These are phyloP conservation scores for Nyctalus aviator DNA, from an alignment of 2,797 vertebrate species.

Conservation along the genomic window DNA sequence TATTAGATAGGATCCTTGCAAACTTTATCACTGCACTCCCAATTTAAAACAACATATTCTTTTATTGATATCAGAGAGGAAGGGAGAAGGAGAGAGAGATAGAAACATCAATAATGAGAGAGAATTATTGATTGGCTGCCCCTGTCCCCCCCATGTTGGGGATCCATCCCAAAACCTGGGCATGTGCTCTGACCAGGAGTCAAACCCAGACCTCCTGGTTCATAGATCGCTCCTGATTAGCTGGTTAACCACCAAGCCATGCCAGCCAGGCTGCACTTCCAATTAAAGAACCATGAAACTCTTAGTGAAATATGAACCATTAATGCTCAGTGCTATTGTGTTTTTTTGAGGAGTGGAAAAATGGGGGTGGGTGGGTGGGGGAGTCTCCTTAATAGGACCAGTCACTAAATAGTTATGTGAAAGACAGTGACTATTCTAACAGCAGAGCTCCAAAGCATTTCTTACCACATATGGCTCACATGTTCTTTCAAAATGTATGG, in stretches of 20 bases:
- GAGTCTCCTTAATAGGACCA: neutral
- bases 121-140: too few species aligned
- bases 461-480: neutral
- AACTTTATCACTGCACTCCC: neutral
- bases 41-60: neutral
- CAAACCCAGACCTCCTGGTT: too few species aligned
- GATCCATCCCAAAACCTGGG: too few species aligned
- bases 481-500: constrained; percentile 25
- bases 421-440: neutral
- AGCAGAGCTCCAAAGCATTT: neutral
- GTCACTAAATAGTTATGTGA: neutral
- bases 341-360: neutral
- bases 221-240: too few species aligned
- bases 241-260: too few species aligned
- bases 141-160: too few species aligned
- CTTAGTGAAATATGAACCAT: neutral
- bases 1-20: neutral
- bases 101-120: too few species aligned
- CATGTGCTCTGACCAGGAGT: too few species aligned
- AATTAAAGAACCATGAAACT: constrained; percentile 1
- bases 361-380: neutral
- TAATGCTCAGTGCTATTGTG: neutral
- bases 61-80: too few species aligned
- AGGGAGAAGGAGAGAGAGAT: too few species aligned
- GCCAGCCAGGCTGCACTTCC: neutral